phyloP scores from a whole-genome alignment of 2,888 invertebrate genomes.

The Escarpia spicata region DNA sequence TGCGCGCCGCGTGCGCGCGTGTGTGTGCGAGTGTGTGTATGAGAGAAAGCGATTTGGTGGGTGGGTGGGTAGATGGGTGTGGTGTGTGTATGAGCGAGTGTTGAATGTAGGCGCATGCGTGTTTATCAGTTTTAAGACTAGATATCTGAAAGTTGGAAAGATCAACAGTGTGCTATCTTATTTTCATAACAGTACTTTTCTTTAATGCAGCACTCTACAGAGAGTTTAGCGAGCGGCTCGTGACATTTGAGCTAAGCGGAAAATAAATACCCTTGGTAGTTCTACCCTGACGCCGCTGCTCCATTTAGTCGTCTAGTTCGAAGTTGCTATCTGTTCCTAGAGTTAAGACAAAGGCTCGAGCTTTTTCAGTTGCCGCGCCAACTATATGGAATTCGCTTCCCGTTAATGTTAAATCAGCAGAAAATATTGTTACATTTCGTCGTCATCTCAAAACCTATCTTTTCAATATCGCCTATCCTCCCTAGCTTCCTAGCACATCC shows the following conservation, averaged over 20 bases:
- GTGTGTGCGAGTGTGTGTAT: too few relatives aligned
- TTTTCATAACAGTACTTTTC: not conserved
- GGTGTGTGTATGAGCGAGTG: not conserved
- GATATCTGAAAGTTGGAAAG: not conserved
- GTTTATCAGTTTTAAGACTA: too few relatives aligned
- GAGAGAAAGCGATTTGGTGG: not conserved
- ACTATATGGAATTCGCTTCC: too few relatives aligned
- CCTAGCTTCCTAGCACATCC: too few relatives aligned
- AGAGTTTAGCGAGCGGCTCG: not conserved
- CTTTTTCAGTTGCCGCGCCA: too few relatives aligned
- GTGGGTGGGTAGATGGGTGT: constrained; percentile 18
- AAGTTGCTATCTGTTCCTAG: too few relatives aligned
- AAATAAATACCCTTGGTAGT: not conserved
- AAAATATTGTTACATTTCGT: too few relatives aligned
- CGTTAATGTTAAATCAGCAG: too few relatives aligned
- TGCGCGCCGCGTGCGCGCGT: not conserved
- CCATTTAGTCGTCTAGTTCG: too few relatives aligned
- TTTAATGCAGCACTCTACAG: not conserved
- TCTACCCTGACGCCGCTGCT: not conserved
- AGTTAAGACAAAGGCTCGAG: too few relatives aligned
- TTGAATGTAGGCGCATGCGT: not conserved
- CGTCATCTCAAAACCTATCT: too few relatives aligned
- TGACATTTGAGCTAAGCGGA: not conserved
- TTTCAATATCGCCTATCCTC: too few relatives aligned
- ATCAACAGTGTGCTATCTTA: not conserved